Base-by-base conservation (phyloP, 2,888 invertebrate genomes). In the Parascotia fuliginaria region DNA sequence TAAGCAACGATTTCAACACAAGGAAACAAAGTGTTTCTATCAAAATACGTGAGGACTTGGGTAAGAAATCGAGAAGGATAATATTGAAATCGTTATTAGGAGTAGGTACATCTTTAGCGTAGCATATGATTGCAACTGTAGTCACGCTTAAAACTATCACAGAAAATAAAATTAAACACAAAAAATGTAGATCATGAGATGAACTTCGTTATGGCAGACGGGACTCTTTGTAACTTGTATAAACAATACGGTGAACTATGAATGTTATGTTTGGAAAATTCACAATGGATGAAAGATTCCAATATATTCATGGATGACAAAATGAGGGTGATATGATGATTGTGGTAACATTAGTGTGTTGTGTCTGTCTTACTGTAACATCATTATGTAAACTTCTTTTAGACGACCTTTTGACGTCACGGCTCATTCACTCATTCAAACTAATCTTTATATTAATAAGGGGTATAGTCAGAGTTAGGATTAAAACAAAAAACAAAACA, bases 271-370 rank as follows among this genome's bases (percentile, higher is more conserved):
- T 62, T 50, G 47, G 64, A 58, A 60, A 45, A 45, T 59, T 72
- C 67, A 72, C 60, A 50, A 65, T 66, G 62, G 56, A 73, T 79
- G 77, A 67, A 24, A 4, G 24, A 7, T 24, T 7, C 24, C 24
- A 24, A 24, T 6, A 24, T 24, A n/a, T n/a, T n/a, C n/a, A n/a
- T 6, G 24, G 1, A 9, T 24, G 24, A 24, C 7, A 6, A 7
- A 24, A 3, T 19, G 71, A 69, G 75, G 74, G 70, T 81, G 84
- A 70, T 84, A 61, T 50, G 42, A 64, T 83, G 82, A 74, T 63
- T 77, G 82, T 84, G 77, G 78, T 78, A 69, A 79, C 77, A 72
- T 81, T 66, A 75, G 85, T 89, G 89, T 89, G 80, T 87, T 82
- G 87, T 89, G 87, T 89, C 75, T 79, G 83, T 81, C 75, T 81